Evolutionary conservation across 2,888 invertebrate species (phyloP).

Genomic region (Geotrupes spiniger): DNA sequence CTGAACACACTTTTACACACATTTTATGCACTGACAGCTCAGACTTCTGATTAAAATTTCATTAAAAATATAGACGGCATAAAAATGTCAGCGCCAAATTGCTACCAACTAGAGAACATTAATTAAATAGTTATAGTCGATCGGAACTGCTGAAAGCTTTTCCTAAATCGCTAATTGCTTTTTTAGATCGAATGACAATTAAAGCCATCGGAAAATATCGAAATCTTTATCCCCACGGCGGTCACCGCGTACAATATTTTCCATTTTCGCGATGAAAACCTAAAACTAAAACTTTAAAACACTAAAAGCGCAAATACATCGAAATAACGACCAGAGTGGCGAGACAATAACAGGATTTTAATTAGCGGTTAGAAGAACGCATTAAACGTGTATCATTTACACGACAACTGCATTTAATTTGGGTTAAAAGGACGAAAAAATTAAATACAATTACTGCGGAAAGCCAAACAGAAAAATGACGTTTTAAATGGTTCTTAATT

Average conservation of each 20-base stretch:
- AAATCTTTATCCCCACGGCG: slow-evolving; percentile 16
- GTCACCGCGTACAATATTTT: slow-evolving; percentile 18
- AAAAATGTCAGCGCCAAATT: slow-evolving; percentile 26
- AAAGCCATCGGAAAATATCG: slow-evolving; percentile 18
- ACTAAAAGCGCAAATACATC: background rate
- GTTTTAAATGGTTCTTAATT: slow-evolving; percentile 53
- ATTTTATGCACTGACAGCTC: slow-evolving; percentile 42
- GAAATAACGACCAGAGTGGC: too few species aligned
- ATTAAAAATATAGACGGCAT: slow-evolving; percentile 42
- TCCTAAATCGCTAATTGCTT: slow-evolving; percentile 16
- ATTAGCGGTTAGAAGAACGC: background rate
- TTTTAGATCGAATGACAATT: slow-evolving; percentile 23
- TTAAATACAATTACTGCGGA: slow-evolving; percentile 40
- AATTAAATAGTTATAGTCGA: slow-evolving; percentile 27
- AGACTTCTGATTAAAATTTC: slow-evolving; percentile 44
- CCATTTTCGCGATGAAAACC: slow-evolving; percentile 10
- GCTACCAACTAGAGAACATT: slow-evolving; percentile 26
- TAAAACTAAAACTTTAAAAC: background rate
- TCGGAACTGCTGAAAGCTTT: slow-evolving; percentile 17
- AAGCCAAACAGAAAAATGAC: slow-evolving; percentile 49
- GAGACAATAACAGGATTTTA: background rate
- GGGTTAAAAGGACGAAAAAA: slow-evolving; percentile 38
- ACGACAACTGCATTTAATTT: slow-evolving; percentile 28
- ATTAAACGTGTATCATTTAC: slow-evolving; percentile 11
- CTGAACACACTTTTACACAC: slow-evolving; percentile 39